Evolutionary conservation across 2,888 invertebrate species (phyloP), one percentile per base, ranked within the genome.

Genomic region (Amiota mariae): DNA sequence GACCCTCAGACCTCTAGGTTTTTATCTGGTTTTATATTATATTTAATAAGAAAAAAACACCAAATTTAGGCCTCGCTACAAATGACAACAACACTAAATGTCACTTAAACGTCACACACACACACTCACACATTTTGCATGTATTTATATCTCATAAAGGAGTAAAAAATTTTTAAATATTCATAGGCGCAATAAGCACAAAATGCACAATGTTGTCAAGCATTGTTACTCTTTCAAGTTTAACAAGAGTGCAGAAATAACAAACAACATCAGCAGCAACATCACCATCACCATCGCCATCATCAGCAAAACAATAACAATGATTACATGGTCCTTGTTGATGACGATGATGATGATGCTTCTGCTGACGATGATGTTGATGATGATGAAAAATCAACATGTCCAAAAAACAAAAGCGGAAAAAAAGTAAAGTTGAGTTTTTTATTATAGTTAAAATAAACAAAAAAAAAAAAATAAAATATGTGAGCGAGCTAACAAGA

Each of bases 81-180:
- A 59, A 15, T 59, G 59, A 15, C 15, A 15, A 15, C 15, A 59
- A 10, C 59, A 59, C 59, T 59, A 59, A 59, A 59, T 20, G 59
- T 18, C 20, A 15, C 59, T 59, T 59, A 18, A 18, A 59, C 0
- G 6, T 0, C 36, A 36, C 36, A 6, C 36, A 36, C 36, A 6
- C 36, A 36, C 36, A 4, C 36, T 6, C 4, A 20, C 11, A 18
- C 59, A 59, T 9, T 59, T 18, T 59, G 59, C 20, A 59, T 59
- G 20, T 20, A 59, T 59, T 59, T 59, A 11, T 20, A 20, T 11
- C 36, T 6, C 36, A 36, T 36, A 36, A 36, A 18, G 10, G 8
- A n/a, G 11, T 59, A 10, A 57, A 57, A 57, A 76, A 61, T 8
- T 61, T 64, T 79, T 84, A 82, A 82, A 84, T 87, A 87, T 85